A percentile compares a stretch with the other conserved stretches of the same genome.
Conservation (phyloP, 1,140 invertebrate genomes). For the Solenopsis invicta region DNA sequence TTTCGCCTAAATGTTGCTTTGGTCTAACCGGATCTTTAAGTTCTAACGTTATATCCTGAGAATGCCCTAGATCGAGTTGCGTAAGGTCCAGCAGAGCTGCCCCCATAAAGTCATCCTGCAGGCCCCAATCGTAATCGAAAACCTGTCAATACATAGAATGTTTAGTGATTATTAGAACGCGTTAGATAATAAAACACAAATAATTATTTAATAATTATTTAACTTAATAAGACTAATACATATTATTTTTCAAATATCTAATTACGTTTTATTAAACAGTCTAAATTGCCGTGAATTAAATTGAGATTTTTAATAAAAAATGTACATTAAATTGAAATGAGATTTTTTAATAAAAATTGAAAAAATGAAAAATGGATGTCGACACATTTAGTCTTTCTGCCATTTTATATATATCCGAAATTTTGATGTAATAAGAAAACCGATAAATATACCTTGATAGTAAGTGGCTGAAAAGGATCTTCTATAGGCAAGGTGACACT, state of each 20-base stretch:
- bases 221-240: background rate
- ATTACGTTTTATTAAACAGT: background rate
- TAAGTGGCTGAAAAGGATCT: constrained; percentile 95
- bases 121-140: constrained; percentile 99
- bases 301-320: background rate
- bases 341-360: background rate
- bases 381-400: background rate
- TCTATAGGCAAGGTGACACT: constrained; percentile 97
- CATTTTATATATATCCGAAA: background rate
- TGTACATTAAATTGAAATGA: background rate
- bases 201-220: background rate
- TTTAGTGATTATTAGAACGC: constrained; percentile 30
- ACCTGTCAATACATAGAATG: constrained; percentile 88
- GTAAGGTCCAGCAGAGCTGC: constrained; percentile 94
- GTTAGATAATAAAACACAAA: background rate
- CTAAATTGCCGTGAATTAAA: background rate
- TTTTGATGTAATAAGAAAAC: constrained; percentile 27
- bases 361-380: background rate
- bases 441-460: constrained; percentile 92
- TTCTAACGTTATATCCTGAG: constrained; percentile 92
- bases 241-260: background rate
- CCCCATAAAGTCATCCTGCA: constrained; percentile 99
- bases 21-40: constrained; percentile 91
- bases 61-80: constrained; percentile 93
- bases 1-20: constrained; percentile 92